These are phyloP conservation scores for Vulpes vulpes DNA, from an alignment of 2,113 vertebrate genomes.

Conservation along the genomic window DNA sequence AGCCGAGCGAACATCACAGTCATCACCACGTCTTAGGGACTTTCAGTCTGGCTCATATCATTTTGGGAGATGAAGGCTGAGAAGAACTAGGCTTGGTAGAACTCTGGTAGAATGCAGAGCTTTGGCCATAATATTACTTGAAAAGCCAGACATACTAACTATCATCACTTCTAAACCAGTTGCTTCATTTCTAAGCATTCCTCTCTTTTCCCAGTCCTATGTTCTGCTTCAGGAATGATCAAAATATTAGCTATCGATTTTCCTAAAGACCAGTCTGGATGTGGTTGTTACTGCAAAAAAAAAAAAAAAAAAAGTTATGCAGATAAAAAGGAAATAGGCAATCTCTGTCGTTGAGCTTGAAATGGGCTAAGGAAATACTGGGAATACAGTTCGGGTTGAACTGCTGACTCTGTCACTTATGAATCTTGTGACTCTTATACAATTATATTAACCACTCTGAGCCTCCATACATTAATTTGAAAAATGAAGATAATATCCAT, in stretches of 20 bases:
- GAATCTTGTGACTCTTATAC: constrained; percentile 9
- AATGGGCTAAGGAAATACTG: not conserved
- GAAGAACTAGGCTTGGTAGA: not conserved
- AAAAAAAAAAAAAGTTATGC: not conserved
- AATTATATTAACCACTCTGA: constrained; percentile 60
- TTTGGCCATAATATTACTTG: not conserved
- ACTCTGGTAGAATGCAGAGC: not conserved
- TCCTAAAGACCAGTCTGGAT: not conserved
- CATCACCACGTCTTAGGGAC: not conserved
- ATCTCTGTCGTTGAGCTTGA: not conserved
- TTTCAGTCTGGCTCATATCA: not conserved
- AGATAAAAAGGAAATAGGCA: not conserved
- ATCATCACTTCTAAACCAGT: not conserved
- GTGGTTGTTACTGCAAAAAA: not conserved
- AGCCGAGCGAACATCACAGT: not conserved
- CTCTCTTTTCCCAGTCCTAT: not conserved
- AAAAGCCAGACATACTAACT: not conserved
- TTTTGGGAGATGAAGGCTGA: not conserved
- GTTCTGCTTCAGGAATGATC: not conserved
- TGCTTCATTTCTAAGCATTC: not conserved
- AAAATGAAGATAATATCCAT: constrained; percentile 66
- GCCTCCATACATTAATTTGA: constrained; percentile 65
- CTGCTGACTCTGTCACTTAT: not conserved
- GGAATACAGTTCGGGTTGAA: not conserved
- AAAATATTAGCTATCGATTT: not conserved